Evolutionary conservation across 1,140 invertebrate species (phyloP), one percentile per base, ranked within the genome.

Genomic region (Rhynchophorus ferrugineus): DNA sequence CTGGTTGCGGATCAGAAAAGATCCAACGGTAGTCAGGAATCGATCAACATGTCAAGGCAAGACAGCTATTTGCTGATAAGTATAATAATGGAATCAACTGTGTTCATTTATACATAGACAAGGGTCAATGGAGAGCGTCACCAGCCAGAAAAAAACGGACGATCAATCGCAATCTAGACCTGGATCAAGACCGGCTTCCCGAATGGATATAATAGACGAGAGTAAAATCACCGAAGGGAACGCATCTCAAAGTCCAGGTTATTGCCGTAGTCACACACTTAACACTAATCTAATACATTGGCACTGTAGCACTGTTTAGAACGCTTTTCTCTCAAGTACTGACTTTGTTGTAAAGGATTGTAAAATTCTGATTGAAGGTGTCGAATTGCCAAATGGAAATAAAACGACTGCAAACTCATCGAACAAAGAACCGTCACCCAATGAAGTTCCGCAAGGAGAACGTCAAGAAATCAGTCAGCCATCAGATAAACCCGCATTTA

Each of bases 141-240:
- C 56, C 19, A 29, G 5, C 5, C 24, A 29, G 11, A 29, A 11
- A 29, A 57, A 42, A n/a, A 56, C 55, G 14, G 57, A 61, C 11
- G 51, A 58, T 16, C 54, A 61, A 43, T 41, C 44, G 21, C 44
- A 56, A 7, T 57, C 61, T 3, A 37, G 58, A 11, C 57, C 63
- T 3, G 61, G 61, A 47, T 65, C 63, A 1, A 21, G 64, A 50
- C 44, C 61, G 5, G 48, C 34, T 14, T 61, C 55, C 16, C 54
- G 57, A 36, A 63, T 64, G 58, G 60, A 58, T 20, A 61, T 50
- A 49, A 61, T 65, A 35, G 45, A 51, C n/a, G 62, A 64, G 38
- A 44, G 57, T 36, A 54, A 58, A 22, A n/a, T n/a, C n/a, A 50
- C 50, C 16, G 51, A 50, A 54, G 49, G 36, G n/a, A 47, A 57